These are phyloP conservation scores for Creontiades dilutus DNA, from an alignment of 2,888 invertebrate species.

Conservation along the genomic window DNA sequence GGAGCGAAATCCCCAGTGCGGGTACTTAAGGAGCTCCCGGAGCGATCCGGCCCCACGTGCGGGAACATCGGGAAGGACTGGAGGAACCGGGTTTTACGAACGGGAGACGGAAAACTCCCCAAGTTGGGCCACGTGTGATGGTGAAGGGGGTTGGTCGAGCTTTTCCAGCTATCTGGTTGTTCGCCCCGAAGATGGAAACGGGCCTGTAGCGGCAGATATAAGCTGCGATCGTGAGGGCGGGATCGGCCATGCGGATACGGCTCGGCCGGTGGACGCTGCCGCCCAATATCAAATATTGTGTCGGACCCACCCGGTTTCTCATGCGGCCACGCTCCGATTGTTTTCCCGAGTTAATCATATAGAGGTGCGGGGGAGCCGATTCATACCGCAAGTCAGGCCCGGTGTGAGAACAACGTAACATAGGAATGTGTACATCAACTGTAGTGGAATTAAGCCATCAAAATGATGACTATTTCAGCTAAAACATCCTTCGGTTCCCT, in stretches of 20 bases:
- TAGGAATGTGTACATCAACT: too few species aligned
- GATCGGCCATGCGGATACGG: conserved; percentile 41
- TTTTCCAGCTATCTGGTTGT: neutral
- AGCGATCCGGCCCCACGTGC: conserved; percentile 29
- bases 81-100: conserved; percentile 5
- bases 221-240: conserved; percentile 18
- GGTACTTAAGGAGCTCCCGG: conserved; percentile 34
- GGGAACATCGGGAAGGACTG: neutral
- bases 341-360: neutral
- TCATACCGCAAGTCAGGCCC: neutral
- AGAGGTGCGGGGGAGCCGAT: neutral
- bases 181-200: conserved; percentile 43
- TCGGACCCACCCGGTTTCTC: neutral
- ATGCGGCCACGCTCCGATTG: neutral
- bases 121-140: neutral
- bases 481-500: too few species aligned
- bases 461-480: too few species aligned
- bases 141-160: too few species aligned
- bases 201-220: conserved; percentile 34
- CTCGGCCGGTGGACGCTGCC: neutral
- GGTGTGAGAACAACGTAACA: neutral
- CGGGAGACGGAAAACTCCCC: neutral
- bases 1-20: conserved; percentile 45
- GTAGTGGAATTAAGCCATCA: too few species aligned
- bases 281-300: conserved; percentile 37